phyloP scores from a whole-genome alignment of 1,140 invertebrate genomes.

The Vollenhovia emeryi region DNA sequence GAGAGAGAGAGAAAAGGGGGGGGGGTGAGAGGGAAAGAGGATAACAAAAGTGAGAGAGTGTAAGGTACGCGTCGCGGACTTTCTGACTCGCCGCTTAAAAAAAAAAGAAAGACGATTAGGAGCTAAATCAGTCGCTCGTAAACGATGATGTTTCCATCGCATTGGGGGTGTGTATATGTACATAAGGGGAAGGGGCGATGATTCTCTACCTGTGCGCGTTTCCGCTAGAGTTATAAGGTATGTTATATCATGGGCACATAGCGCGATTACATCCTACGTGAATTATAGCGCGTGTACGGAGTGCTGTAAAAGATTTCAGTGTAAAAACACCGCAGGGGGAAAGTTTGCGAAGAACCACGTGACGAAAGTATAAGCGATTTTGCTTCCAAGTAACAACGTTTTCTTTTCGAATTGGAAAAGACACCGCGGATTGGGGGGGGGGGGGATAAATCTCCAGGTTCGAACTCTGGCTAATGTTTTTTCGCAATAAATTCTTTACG shows the following conservation, averaged over 20 bases:
- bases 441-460: too few species aligned
- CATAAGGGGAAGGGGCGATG: slow-evolving; percentile 47
- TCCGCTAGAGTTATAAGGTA: slow-evolving; percentile 63
- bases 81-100: slow-evolving; percentile 79
- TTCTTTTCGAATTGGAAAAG: not conserved
- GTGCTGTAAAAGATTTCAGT: slow-evolving; percentile 5
- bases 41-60: slow-evolving; percentile 33
- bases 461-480: too few species aligned
- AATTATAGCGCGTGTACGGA: slow-evolving; percentile 20
- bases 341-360: not conserved
- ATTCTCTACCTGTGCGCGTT: slow-evolving; percentile 73
- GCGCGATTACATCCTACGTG: slow-evolving; percentile 39
- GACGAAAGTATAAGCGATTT: not conserved
- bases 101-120: slow-evolving; percentile 24
- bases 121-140: slow-evolving; percentile 38
- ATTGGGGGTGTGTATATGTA: slow-evolving; percentile 82
- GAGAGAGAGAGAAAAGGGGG: too few species aligned
- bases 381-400: not conserved
- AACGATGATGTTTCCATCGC: slow-evolving; percentile 79
- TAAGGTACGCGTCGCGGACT: slow-evolving; percentile 49
- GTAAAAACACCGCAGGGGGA: not conserved
- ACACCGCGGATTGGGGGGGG: too few species aligned
- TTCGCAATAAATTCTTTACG: too few species aligned
- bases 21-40: not conserved
- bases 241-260: slow-evolving; percentile 53